Conservation (phyloP, 2,888 invertebrate species). For the Cephalotes varians region DNA sequence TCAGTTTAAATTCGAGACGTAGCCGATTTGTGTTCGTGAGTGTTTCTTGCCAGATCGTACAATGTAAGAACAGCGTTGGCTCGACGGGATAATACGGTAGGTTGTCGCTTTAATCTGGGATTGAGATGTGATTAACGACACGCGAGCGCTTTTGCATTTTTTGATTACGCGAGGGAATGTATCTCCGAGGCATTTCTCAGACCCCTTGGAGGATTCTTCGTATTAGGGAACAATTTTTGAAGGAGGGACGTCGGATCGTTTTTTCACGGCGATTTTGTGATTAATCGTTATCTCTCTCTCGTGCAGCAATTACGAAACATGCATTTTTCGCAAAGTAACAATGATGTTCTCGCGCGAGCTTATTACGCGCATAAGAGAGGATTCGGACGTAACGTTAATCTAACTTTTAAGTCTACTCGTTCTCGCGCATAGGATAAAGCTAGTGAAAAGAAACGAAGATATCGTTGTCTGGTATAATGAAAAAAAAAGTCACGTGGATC, state of each 20-base stretch:
- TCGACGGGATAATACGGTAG: conserved; percentile 24
- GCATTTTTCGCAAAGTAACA: conserved; percentile 43
- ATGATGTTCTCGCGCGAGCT: conserved; percentile 50
- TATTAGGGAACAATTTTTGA: conserved; percentile 50
- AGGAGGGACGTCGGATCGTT: conserved; percentile 19
- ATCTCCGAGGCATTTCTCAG: conserved; percentile 33
- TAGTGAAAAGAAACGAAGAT: conserved; percentile 10
- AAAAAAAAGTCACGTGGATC: neutral
- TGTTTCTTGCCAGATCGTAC: neutral
- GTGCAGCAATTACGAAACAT: conserved; percentile 36
- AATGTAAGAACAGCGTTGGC: neutral
- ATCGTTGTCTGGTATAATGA: conserved; percentile 1
- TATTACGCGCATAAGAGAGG: conserved; percentile 31
- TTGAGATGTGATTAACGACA: conserved; percentile 20
- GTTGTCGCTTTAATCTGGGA: conserved; percentile 15
- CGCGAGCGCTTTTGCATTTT: conserved; percentile 30
- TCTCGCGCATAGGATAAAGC: conserved; percentile 20
- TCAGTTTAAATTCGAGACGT: conserved; percentile 17
- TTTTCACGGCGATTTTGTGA: conserved; percentile 39
- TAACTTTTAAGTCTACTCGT: conserved; percentile 36
- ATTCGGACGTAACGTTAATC: conserved; percentile 30
- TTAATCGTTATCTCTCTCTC: conserved; percentile 39
- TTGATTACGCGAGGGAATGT: conserved; percentile 20
- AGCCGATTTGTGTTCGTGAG: conserved; percentile 28
- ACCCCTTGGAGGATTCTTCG: conserved; percentile 23